Percentiles rank a stretch among this genome's conserved stretches.
phyloP scores from a whole-genome alignment of 2,888 invertebrate genomes.

The Cataglyphis altisquamis region DNA sequence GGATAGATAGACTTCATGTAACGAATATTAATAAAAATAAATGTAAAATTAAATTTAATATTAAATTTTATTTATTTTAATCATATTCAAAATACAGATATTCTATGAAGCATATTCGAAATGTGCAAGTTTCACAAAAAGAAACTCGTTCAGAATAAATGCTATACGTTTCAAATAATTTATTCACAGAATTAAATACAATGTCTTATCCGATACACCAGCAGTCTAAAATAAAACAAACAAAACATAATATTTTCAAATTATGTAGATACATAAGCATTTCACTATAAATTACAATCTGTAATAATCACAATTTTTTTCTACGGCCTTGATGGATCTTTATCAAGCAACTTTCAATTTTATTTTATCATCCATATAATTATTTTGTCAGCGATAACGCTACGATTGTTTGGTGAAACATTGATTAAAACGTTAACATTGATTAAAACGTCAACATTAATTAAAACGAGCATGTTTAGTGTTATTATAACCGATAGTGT shows the following conservation, averaged over 20 bases:
- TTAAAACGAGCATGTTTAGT: conserved; percentile 20
- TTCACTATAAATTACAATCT: conserved; percentile 7
- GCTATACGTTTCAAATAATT: not conserved
- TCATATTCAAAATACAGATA: not conserved
- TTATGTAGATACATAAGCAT: not conserved
- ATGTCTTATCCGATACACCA: not conserved
- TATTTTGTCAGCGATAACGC: conserved; percentile 57
- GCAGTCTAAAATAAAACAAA: not conserved
- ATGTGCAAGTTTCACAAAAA: conserved; percentile 1
- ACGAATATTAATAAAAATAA: conserved; percentile 4
- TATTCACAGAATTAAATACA: conserved; percentile 2
- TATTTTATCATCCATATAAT: conserved; percentile 61
- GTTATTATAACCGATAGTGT: not conserved
- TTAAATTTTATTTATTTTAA: not conserved
- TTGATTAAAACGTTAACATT: not conserved
- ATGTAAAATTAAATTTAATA: conserved; percentile 34
- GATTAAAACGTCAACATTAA: not conserved
- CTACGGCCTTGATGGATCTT: conserved; percentile 7
- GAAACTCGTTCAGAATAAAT: not conserved
- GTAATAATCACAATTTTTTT: conserved; percentile 24
- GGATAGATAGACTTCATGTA: conserved; percentile 58
- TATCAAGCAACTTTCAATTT: conserved; percentile 49
- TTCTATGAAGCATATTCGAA: not conserved
- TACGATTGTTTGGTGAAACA: conserved; percentile 10
- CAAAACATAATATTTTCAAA: not conserved